Evolutionary conservation across 2,797 vertebrate genomes (phyloP), one percentile per base, ranked within the genome.

Genomic region (Betta splendens): DNA sequence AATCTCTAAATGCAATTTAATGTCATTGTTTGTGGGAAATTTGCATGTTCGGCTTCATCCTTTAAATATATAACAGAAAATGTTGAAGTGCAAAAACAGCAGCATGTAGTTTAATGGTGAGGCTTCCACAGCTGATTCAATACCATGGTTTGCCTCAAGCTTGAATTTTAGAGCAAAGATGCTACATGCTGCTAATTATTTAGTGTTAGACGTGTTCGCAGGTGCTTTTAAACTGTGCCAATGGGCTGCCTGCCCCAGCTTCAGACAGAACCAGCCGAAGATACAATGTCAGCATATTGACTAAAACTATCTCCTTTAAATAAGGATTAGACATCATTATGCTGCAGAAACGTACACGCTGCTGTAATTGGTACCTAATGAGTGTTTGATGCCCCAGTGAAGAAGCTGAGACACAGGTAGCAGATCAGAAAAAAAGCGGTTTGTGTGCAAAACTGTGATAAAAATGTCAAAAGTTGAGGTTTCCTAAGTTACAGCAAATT

Each of bases 351-450:
- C 37, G 40, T n/a, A 32, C 10, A 22, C 13, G 15, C 16, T 45
- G 18, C 25, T 53, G 45, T 73, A 74, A 77, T 26, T 62, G 38
- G 39, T 42, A 40, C 29, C n/a, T 42, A 56, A 66, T 49, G 35
- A 29, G 29, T 68, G 47, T 69, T 77, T 73, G 32, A 77, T 69
- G 59, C 39, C 23, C 59, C 46, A 75, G 62, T 22, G 3, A 28
- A 25, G 33, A 31, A 4, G 53, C n/a, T n/a, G n/a, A n/a, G n/a
- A n/a, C n/a, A n/a, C 15, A 38, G 35, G 12, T 4, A 10, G 26
- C n/a, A 35, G 2, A 51, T 0, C 2, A 47, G 17, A 49, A 20
- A 3, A 20, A n/a, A 18, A 22, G 22, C 2, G 33, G 16, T 2
- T 28, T 12, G 6, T 59, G 32, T 29, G 16, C 10, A 43, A 9